phyloP scores from a whole-genome alignment of 2,113 vertebrate genomes.

The Cichladusa arquata region DNA sequence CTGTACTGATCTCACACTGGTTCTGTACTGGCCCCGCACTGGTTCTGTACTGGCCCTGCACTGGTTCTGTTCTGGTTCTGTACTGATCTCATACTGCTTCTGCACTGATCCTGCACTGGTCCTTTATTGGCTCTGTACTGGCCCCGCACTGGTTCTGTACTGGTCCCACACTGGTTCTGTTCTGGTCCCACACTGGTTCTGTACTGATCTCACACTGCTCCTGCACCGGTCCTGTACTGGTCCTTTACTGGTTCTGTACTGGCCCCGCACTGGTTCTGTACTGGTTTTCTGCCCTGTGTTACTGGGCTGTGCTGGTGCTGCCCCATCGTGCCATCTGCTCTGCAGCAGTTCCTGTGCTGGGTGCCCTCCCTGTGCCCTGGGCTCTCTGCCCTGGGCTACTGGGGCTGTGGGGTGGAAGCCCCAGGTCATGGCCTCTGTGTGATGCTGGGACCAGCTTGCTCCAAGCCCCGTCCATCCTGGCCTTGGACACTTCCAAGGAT shows the following conservation, averaged over 20 bases:
- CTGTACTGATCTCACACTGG: not conserved
- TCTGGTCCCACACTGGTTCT: rapidly evolving
- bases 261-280: not conserved
- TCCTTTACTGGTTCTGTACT: no score
- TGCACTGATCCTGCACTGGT: rapidly evolving
- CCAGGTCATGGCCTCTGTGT: rapidly evolving
- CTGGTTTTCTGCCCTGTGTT: not conserved
- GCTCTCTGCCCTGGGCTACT: not conserved
- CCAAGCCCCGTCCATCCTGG: rapidly evolving
- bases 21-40: rapidly evolving
- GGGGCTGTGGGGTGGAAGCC: not conserved
- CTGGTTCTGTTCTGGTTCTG: rapidly evolving
- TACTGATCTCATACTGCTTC: not conserved
- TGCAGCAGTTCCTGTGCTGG: rapidly evolving
- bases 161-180: rapidly evolving
- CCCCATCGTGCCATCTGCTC: rapidly evolving
- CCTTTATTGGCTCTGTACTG: rapidly evolving
- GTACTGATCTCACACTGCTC: rapidly evolving
- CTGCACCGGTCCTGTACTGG: rapidly evolving
- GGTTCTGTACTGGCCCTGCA: rapidly evolving
- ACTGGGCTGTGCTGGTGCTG: rapidly evolving
- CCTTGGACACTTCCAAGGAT: not conserved
- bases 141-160: rapidly evolving
- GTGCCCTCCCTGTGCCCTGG: not conserved
- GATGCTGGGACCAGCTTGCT: not conserved